A percentile compares a stretch with the other conserved stretches of the same genome.
Evolutionary conservation across 2,113 vertebrate genomes (phyloP).

Genomic region (Seriola quinqueradiata): DNA sequence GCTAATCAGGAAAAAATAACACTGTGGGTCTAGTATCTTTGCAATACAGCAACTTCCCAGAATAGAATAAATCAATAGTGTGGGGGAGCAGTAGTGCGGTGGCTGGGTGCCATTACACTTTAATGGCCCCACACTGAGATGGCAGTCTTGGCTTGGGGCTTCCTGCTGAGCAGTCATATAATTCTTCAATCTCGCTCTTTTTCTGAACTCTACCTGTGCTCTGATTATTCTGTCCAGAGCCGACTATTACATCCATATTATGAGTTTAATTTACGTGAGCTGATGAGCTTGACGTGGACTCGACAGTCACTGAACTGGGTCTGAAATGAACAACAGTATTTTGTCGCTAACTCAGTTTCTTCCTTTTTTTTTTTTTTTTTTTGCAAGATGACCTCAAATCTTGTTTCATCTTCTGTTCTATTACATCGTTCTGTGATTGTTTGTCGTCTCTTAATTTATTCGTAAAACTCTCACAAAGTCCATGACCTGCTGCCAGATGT

Average conservation of each 20-base stretch:
- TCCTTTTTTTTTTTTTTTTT: too few species aligned
- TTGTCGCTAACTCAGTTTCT: too few species aligned
- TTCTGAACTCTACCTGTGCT: neutral
- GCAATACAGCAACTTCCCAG: slow-evolving; percentile 31
- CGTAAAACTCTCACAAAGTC: too few species aligned
- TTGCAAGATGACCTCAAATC: too few species aligned
- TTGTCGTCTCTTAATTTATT: too few species aligned
- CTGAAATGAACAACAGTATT: neutral
- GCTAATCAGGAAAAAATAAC: slow-evolving; percentile 26
- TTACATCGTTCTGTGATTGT: too few species aligned
- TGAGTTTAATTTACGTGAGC: slow-evolving; percentile 2
- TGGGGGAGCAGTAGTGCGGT: slow-evolving; percentile 34
- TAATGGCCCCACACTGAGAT: slow-evolving; percentile 57
- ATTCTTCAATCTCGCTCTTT: slow-evolving; percentile 14
- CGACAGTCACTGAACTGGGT: neutral
- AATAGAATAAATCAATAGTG: slow-evolving; percentile 66
- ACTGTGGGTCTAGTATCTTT: slow-evolving; percentile 10
- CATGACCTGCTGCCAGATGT: too few species aligned
- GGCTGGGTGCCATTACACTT: slow-evolving; percentile 62
- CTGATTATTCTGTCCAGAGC: slow-evolving; percentile 4
- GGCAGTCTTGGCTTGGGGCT: slow-evolving; percentile 41
- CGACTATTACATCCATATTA: neutral
- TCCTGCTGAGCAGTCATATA: slow-evolving; percentile 18
- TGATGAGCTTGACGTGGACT: neutral
- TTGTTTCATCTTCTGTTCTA: too few species aligned